These are phyloP conservation scores for Pentalonia nigronervosa DNA, from an alignment of 1,140 invertebrate species.

Conservation along the genomic window DNA sequence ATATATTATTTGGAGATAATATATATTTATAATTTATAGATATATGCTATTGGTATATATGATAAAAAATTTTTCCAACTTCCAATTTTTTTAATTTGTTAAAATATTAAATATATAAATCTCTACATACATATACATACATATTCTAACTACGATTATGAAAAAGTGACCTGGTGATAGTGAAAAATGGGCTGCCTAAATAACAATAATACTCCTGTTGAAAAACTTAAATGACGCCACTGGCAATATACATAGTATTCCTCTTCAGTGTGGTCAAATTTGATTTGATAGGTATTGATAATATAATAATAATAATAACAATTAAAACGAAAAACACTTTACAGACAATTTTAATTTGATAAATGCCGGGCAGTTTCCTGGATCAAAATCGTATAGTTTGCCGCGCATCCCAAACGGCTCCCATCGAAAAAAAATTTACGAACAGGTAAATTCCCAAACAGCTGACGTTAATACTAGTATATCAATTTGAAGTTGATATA, in stretches of 20 bases:
- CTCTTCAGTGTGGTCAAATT: neutral
- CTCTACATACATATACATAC: neutral
- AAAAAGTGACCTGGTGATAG: neutral
- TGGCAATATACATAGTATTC: neutral
- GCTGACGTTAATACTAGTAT: too few relatives aligned
- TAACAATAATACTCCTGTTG: neutral
- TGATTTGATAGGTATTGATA: neutral
- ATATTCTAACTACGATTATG: too few relatives aligned
- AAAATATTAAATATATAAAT: neutral
- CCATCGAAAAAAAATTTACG: too few relatives aligned
- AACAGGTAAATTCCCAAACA: too few relatives aligned
- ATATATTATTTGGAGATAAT: neutral
- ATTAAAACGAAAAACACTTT: neutral
- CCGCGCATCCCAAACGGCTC: too few relatives aligned
- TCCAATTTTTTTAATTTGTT: neutral
- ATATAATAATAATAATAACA: neutral
- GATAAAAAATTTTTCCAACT: neutral
- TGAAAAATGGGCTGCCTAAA: neutral
- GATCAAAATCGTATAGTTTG: neutral
- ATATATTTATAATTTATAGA: neutral
- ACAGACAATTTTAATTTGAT: neutral
- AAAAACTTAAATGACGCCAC: neutral
- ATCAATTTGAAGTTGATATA: too few relatives aligned
- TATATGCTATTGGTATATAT: neutral
- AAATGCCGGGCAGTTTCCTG: neutral